Base-by-base conservation (phyloP, 92 coral and sea anemone genomes). In the Bergia sp. region DNA sequence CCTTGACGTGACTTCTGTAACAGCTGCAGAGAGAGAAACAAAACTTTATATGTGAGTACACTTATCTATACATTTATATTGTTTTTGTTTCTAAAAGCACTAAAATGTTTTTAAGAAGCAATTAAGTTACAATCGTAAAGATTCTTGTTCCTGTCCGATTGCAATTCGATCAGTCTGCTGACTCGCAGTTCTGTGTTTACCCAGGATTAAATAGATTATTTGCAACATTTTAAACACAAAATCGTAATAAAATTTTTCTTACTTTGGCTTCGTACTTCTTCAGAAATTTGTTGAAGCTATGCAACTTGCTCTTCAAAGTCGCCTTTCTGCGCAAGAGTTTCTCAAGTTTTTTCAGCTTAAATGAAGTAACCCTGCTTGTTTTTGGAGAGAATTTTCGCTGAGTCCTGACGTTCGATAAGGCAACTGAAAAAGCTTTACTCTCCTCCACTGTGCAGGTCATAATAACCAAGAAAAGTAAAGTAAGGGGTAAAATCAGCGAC, bases 181-280 rank as follows among this genome's bases (percentile, higher is more conserved):
- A 6, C 20, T 29, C 1, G n/a, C 69, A 61, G 69, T 61, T 20
- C 21, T 61, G 20, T 18, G 29, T 61, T 61, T 61, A 4, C n/a
- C 3, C 18, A 61, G 29, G 69, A 57, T 13, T 57, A 13, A 0
- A 4, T 47, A 47, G 8, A 47, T 4, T 1, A 57, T 57, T 57
- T 57, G 0, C 20, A 10, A 57, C 69, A 16, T 2, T 61, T 7
- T 61, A 3, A 3, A 4, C 69, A 61, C 1, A 61, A 61, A 61
- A 61, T 61, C 69, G 4, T 61, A 61, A 1, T 61, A 0, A 4
- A 57, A 38, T 1, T 16, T 66, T 66, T 67, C 77, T 82, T 44
- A 82, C 86, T 55, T 66, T 82, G 86, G 18, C n/a, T 82, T 82
- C 64, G 86, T 82, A 82, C 49, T 82, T 82, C 76, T 82, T 82